Conservation (phyloP, 2,113 vertebrate genomes). For the Periophthalmus modestus region DNA sequence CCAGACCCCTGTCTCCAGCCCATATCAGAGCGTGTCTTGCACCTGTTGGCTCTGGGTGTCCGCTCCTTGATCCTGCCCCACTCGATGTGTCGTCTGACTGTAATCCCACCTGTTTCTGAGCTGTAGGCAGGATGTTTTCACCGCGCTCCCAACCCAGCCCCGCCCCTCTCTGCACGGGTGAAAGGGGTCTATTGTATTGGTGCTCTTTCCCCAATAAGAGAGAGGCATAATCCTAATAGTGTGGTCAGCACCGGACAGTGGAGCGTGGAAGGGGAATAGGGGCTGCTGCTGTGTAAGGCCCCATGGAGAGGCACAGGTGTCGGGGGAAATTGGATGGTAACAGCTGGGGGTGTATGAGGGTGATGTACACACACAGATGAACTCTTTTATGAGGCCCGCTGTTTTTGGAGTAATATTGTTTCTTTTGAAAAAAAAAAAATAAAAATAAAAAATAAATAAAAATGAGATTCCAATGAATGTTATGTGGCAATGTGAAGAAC, state of each 20-base stretch:
- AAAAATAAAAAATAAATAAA: no score
- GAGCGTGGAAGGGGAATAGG: background rate
- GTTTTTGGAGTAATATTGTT: background rate
- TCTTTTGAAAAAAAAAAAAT: no score
- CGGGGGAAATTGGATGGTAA: slow-evolving; percentile 8
- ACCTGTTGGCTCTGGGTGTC: slow-evolving; percentile 26
- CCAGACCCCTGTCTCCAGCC: background rate
- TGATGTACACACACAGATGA: slow-evolving; percentile 41
- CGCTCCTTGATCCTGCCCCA: slow-evolving; percentile 31
- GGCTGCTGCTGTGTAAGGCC: slow-evolving; percentile 4
- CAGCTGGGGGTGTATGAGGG: slow-evolving; percentile 43
- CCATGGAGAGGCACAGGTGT: slow-evolving; percentile 42
- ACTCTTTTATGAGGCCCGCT: background rate
- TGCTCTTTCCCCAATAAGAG: slow-evolving; percentile 13
- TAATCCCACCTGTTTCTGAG: slow-evolving; percentile 73
- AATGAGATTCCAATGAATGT: no score
- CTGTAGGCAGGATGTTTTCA: slow-evolving; percentile 62
- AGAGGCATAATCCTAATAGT: slow-evolving; percentile 22
- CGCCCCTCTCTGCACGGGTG: slow-evolving; percentile 32
- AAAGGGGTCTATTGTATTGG: slow-evolving; percentile 57
- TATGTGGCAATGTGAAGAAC: background rate
- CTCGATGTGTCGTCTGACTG: slow-evolving; percentile 30
- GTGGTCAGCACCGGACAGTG: slow-evolving; percentile 2
- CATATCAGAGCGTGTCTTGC: slow-evolving; percentile 5
- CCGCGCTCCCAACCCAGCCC: slow-evolving; percentile 20